Base-by-base conservation (phyloP, 2,113 vertebrate species). In the Eulemur macaco region DNA sequence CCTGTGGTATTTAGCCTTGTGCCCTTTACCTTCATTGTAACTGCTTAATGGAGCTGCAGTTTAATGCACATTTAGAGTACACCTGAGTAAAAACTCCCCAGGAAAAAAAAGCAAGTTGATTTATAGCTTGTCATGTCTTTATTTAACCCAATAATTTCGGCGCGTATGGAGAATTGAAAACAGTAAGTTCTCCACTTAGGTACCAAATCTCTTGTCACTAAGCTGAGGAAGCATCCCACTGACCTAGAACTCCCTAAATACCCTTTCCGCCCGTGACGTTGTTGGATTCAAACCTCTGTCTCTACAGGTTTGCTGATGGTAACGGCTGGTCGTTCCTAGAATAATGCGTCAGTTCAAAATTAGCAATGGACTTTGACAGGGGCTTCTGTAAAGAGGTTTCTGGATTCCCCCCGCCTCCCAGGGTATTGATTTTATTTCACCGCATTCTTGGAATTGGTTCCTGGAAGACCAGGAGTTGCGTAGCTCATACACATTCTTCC, bases 11-110 rank as follows among this genome's bases (percentile, higher is more conserved):
- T 99, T 99, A 99, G 99, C 99, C 99, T 98, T 95, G 96, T 98
- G 99, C 98, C 99, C 99, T 99, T 99, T 99, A 98, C 99, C 99
- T 99, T 99, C 99, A 98, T 97, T 99, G 99, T 99, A 99, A 99
- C 99, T 99, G 99, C 98, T 99, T 99, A 99, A 99, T 99, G 99
- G 99, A 99, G 98, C 99, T 98, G 98, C 98, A 98, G 99, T 99
- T 99, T 99, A 99, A 98, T 99, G 99, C 98, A 98, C 99, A 98
- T 99, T 99, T 98, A 98, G 98, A 99, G 98, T 98, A 98, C 98
- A 99, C 98, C 98, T 99, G 98, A 99, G 98, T 98, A 98, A 98
- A 98, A 98, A 98, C 98, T 98, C 98, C 91, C 95, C 97, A 98
- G 98, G 86, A 91, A 86, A 96, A 86, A 96, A 98, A 98, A 98